A percentile compares a stretch with the other conserved stretches of the same genome.
These are phyloP conservation scores for Pomatorhinus ruficollis DNA, from an alignment of 2,113 vertebrate species.

Conservation along the genomic window DNA sequence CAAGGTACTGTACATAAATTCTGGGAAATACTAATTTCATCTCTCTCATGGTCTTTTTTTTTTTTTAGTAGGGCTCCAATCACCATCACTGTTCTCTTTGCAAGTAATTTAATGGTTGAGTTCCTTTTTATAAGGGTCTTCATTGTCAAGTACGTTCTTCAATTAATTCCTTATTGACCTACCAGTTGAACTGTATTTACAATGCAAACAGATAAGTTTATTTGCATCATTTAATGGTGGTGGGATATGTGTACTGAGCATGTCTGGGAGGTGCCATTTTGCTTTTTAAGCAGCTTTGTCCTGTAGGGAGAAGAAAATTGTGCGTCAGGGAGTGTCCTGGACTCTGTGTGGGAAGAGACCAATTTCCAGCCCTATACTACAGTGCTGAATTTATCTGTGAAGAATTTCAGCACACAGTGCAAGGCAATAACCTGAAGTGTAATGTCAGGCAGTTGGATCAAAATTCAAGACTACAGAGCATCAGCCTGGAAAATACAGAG, in stretches of 20 bases:
- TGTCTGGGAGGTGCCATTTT: neutral
- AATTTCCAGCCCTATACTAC: neutral
- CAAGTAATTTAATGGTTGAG: conserved; percentile 55
- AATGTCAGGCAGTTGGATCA: neutral
- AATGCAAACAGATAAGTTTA: conserved; percentile 25
- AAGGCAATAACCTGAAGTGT: neutral
- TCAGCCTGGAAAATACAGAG: neutral
- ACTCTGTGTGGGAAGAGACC: neutral
- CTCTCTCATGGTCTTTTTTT: neutral
- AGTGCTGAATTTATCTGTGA: neutral
- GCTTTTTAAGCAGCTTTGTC: neutral
- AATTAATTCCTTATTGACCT: conserved; percentile 29
- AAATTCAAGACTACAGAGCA: neutral
- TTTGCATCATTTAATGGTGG: conserved; percentile 12
- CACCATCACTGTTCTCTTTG: neutral
- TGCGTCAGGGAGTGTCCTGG: neutral
- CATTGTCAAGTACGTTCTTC: conserved; percentile 7
- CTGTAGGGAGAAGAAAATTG: neutral
- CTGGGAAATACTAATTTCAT: neutral
- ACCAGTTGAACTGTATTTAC: neutral
- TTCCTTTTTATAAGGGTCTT: conserved; percentile 8
- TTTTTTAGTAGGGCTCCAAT: neutral
- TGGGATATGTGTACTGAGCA: neutral
- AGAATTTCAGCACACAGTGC: neutral
- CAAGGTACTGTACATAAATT: neutral